phyloP scores from a whole-genome alignment of 2,888 invertebrate species.

The Ochropacha duplaris region DNA sequence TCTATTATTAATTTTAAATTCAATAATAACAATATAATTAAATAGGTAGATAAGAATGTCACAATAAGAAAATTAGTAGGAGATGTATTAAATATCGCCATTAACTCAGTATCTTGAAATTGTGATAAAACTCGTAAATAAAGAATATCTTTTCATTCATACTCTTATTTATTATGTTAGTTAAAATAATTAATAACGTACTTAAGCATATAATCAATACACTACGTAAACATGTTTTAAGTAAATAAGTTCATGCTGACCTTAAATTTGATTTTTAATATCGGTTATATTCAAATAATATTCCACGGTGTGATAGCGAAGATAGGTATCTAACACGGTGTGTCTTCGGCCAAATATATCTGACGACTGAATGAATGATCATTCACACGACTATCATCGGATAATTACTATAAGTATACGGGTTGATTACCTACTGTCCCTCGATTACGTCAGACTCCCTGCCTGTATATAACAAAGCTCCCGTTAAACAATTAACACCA shows the following conservation, averaged over 20 bases:
- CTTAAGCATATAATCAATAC: neutral
- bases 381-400: conserved; percentile 28
- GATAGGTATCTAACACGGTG: conserved; percentile 23
- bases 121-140: conserved; percentile 3
- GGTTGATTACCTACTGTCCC: conserved; percentile 10
- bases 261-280: neutral
- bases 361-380: conserved; percentile 39
- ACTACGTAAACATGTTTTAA: neutral
- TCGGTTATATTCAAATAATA: neutral
- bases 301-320: conserved; percentile 4
- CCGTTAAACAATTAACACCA: neutral
- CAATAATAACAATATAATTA: neutral
- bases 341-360: conserved; percentile 44
- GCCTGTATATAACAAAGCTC: neutral
- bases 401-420: conserved; percentile 37
- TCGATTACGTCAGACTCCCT: conserved; percentile 21
- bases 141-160: conserved; percentile 9
- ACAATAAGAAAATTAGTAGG: neutral
- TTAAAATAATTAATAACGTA: neutral
- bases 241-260: neutral
- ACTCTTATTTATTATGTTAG: no score
- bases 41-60: neutral
- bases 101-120: neutral
- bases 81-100: neutral
- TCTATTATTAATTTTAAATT: neutral